Base-by-base conservation (phyloP, 2,888 invertebrate genomes). In the Leucozona laternaria region DNA sequence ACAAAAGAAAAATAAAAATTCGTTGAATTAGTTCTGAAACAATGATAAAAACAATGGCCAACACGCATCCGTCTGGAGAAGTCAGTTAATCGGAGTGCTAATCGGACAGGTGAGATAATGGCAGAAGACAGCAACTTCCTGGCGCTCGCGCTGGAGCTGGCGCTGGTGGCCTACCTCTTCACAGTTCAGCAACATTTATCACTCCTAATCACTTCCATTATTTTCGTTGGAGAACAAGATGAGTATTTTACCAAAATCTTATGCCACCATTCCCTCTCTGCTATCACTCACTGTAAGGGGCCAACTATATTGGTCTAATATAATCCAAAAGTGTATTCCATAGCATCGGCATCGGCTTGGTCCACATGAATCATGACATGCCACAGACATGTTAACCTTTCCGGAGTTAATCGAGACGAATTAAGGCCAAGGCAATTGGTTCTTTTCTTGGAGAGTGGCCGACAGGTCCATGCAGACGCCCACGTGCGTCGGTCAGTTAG, bases 331-430 rank as follows among this genome's bases (percentile, higher is more conserved):
- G 66, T 66, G 31, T 66, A 31, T 48, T 48, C 40, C 31, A 58
- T n/a, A 7, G 25, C 28, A 28, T 48, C 5, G 31, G 48, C 58
- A 50, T 48, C 55, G 28, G 66, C 20, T 58, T 66, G 76, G 72
- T 60, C 70, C n/a, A 73, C 82, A 79, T 86, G 86, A 82, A 86
- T 86, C 86, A 86, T 86, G 86, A 82, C 78, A 86, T 78, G 86
- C 86, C 86, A 86, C 82, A 86, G 86, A 86, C 86, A 86, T 86
- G 86, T 82, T 82, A 82, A 82, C 86, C 86, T 86, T 75, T 79
- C 55, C 75, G 79, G 86, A 86, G 86, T 86, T 86, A 86, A 86
- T 86, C 86, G 86, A 78, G 86, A 79, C 82, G 86, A 82, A 86
- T 86, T 86, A 86, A 86, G 82, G 78, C 78, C 73, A 86, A 82